These are phyloP conservation scores for Tuta absoluta DNA, from an alignment of 2,888 invertebrate species.

Conservation along the genomic window DNA sequence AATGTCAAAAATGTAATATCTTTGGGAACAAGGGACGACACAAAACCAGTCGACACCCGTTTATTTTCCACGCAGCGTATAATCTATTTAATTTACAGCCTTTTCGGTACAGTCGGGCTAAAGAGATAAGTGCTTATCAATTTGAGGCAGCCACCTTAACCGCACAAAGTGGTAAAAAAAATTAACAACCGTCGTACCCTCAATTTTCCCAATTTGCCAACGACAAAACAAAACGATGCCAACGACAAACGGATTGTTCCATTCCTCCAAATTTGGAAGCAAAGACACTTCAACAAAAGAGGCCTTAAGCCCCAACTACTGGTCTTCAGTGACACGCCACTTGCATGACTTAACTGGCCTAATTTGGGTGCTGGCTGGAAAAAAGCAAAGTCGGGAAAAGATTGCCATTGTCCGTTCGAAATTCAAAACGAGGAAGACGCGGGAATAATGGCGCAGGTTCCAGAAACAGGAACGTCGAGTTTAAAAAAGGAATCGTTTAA, in stretches of 20 bases:
- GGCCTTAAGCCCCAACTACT: constrained; percentile 57
- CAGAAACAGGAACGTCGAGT: constrained; percentile 76
- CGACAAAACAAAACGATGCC: constrained; percentile 45
- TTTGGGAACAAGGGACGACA: constrained; percentile 39
- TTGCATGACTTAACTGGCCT: constrained; percentile 64
- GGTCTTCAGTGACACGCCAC: constrained; percentile 69
- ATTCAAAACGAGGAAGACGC: constrained; percentile 77
- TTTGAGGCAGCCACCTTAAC: constrained; percentile 50
- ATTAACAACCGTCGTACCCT: constrained; percentile 49
- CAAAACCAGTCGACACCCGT: constrained; percentile 46
- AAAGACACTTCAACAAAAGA: constrained; percentile 54
- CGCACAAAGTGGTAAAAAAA: constrained; percentile 53
- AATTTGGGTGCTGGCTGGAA: constrained; percentile 55
- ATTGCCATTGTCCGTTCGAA: constrained; percentile 72
- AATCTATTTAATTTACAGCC: constrained; percentile 60
- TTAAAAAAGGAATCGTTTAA: constrained; percentile 77
- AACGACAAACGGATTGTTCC: constrained; percentile 61
- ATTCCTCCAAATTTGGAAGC: constrained; percentile 49
- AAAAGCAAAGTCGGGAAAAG: constrained; percentile 53
- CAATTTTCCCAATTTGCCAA: constrained; percentile 70
- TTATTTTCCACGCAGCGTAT: constrained; percentile 44
- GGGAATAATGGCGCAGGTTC: constrained; percentile 74
- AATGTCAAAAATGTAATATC: constrained; percentile 43
- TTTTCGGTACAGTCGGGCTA: constrained; percentile 45
- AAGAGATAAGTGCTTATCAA: constrained; percentile 59